These are phyloP conservation scores for Pteropus alecto DNA, from an alignment of 2,113 vertebrate genomes.

Conservation along the genomic window DNA sequence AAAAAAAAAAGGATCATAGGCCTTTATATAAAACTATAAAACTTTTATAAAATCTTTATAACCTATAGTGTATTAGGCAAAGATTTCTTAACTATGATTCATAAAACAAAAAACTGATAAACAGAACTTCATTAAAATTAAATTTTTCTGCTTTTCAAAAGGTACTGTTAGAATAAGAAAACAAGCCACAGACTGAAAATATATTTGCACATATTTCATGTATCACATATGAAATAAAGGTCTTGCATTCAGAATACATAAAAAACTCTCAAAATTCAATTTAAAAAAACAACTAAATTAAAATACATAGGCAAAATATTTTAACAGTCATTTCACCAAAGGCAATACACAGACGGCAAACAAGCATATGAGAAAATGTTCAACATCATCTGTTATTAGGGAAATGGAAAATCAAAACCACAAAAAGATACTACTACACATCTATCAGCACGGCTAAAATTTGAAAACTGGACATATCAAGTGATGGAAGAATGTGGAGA, in stretches of 20 bases:
- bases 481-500: neutral
- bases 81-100: neutral
- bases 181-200: neutral
- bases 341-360: neutral
- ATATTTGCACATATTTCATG: neutral
- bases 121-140: neutral
- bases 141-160: neutral
- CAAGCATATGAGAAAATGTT: neutral
- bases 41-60: neutral
- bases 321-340: neutral
- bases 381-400: neutral
- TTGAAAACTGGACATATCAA: neutral
- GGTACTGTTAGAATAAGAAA: neutral
- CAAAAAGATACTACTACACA: neutral
- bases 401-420: neutral
- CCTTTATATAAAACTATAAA: neutral
- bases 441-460: neutral
- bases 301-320: constrained; percentile 16
- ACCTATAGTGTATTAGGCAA: neutral
- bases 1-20: neutral
- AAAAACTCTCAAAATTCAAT: neutral
- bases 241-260: neutral
- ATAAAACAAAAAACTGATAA: neutral
- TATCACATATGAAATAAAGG: neutral
- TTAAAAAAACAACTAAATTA: neutral